Conservation (phyloP, 2,113 vertebrate species). For the Dunckerocampus dactyliophorus region DNA sequence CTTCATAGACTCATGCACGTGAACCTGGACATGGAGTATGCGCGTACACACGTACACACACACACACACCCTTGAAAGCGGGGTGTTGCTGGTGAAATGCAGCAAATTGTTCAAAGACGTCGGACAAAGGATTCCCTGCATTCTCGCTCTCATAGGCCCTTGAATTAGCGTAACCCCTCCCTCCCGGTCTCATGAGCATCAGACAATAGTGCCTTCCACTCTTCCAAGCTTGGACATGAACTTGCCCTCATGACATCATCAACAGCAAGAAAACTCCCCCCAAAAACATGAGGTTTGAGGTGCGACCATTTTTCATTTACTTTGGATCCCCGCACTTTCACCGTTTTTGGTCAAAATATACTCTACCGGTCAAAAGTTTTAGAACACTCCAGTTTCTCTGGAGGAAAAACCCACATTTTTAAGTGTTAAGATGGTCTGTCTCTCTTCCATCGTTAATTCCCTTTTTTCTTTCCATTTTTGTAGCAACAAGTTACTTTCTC, state of each 20-base stretch:
- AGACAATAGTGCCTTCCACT: slow-evolving; percentile 64
- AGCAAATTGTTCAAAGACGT: slow-evolving; percentile 62
- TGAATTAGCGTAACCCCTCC: slow-evolving; percentile 68
- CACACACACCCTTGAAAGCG: slow-evolving; percentile 5
- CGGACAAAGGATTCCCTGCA: slow-evolving; percentile 65
- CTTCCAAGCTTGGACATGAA: slow-evolving; percentile 30
- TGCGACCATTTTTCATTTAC: slow-evolving; percentile 25
- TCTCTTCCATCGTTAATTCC: too few species aligned
- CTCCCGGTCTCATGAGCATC: slow-evolving; percentile 51
- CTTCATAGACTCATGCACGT: slow-evolving; percentile 66
- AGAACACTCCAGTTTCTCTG: too few species aligned
- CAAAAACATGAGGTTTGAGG: not conserved
- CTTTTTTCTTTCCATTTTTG: too few species aligned
- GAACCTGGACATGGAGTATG: slow-evolving; percentile 2
- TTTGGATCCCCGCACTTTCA: too few species aligned
- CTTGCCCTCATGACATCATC: slow-evolving; percentile 53
- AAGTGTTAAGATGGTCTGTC: too few species aligned
- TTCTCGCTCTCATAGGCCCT: slow-evolving; percentile 66
- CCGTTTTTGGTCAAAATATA: too few species aligned
- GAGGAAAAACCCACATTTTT: too few species aligned
- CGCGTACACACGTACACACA: slow-evolving; percentile 1
- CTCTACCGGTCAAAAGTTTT: too few species aligned
- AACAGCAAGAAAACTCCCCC: not conserved
- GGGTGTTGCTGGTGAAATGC: slow-evolving; percentile 67
- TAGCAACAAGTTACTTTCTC: too few species aligned